Percentiles rank a stretch among this genome's conserved stretches.
These are phyloP conservation scores for Myrmecobius fasciatus DNA, from an alignment of 2,113 vertebrate species.

Conservation along the genomic window DNA sequence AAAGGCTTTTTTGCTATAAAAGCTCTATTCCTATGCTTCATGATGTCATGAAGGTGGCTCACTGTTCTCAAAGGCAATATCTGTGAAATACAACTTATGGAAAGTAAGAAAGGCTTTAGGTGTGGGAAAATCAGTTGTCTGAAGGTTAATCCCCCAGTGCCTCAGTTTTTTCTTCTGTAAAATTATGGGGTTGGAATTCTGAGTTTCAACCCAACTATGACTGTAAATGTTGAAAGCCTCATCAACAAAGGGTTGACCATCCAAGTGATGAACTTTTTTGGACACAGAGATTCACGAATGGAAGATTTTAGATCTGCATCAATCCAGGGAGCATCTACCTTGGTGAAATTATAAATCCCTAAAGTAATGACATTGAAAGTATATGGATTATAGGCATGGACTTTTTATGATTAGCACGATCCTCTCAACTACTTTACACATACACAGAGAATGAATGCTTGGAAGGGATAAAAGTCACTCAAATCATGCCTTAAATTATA, in stretches of 20 bases:
- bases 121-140: neutral
- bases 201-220: neutral
- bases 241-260: neutral
- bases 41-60: neutral
- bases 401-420: neutral
- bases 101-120: neutral
- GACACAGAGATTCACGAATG: neutral
- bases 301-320: neutral
- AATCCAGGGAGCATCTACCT: neutral
- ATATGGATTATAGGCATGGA: neutral
- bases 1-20: neutral
- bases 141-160: neutral
- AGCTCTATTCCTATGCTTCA: neutral
- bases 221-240: neutral
- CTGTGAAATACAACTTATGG: neutral
- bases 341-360: neutral
- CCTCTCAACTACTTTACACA: neutral
- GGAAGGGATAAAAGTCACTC: neutral
- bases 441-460: slow-evolving; percentile 14
- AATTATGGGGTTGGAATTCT: neutral
- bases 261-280: neutral
- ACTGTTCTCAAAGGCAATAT: neutral
- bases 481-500: slow-evolving; percentile 23
- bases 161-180: neutral
- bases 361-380: neutral